Conservation (phyloP, 2,888 invertebrate species). For the Drosophila cognata region DNA sequence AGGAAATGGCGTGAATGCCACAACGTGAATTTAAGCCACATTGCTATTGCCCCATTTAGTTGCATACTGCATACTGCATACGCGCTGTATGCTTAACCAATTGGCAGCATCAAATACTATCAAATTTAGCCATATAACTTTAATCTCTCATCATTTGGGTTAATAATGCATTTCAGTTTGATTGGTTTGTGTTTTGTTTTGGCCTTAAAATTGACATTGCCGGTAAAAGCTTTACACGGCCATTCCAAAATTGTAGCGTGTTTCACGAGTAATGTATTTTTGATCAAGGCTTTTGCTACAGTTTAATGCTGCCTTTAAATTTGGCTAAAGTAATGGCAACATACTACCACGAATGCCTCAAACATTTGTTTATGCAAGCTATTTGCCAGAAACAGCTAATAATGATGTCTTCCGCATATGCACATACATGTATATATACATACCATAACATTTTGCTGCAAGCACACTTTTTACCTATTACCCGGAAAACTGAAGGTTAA, state of each 20-base stretch:
- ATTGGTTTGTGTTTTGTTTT: not conserved
- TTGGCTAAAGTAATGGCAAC: not conserved
- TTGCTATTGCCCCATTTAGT: constrained; percentile 1
- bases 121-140: not conserved
- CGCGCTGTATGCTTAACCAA: too few species aligned
- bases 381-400: not conserved
- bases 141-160: not conserved
- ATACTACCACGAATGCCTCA: not conserved
- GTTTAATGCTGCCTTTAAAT: not conserved
- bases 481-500: constrained; percentile 74
- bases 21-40: constrained; percentile 4
- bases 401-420: constrained; percentile 35
- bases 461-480: constrained; percentile 53
- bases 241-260: too few species aligned
- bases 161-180: not conserved
- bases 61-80: not conserved
- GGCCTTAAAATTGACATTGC: not conserved
- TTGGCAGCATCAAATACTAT: not conserved
- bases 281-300: not conserved
- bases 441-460: constrained; percentile 29
- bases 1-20: constrained; percentile 59
- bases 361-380: not conserved
- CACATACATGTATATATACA: constrained; percentile 3
- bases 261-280: not conserved
- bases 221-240: not conserved